Evolutionary conservation across 2,113 vertebrate species (phyloP).

Genomic region (Gavialis gangeticus): DNA sequence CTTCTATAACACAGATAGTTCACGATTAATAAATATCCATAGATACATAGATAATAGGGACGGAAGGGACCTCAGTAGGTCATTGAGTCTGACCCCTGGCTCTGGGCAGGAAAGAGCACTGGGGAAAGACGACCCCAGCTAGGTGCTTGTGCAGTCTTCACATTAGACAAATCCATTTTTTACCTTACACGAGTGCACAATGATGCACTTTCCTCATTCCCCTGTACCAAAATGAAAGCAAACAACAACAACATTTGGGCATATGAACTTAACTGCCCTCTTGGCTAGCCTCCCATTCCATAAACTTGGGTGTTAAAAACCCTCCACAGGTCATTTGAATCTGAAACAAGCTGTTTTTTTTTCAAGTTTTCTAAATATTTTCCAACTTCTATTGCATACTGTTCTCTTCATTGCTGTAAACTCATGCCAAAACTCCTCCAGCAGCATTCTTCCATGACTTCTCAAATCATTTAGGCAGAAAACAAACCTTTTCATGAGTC

Average conservation of each 20-base stretch:
- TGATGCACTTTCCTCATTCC: background rate
- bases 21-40: background rate
- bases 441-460: constrained; percentile 63
- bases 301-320: background rate
- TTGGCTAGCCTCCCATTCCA: background rate
- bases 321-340: background rate
- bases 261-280: background rate
- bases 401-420: constrained; percentile 39
- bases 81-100: no score
- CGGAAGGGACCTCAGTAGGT: no score
- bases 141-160: background rate
- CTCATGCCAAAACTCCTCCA: constrained; percentile 63
- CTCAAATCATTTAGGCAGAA: constrained; percentile 47
- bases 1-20: background rate
- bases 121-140: background rate
- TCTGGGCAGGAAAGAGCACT: no score
- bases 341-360: constrained; percentile 52
- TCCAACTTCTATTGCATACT: constrained; percentile 49
- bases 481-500: constrained; percentile 55
- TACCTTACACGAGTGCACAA: background rate
- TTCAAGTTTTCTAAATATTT: constrained; percentile 77
- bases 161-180: background rate
- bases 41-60: no score
- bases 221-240: constrained; percentile 14
- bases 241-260: fast-evolving